Evolutionary conservation across 2,888 invertebrate genomes (phyloP).

Genomic region (Drosophila cracens): DNA sequence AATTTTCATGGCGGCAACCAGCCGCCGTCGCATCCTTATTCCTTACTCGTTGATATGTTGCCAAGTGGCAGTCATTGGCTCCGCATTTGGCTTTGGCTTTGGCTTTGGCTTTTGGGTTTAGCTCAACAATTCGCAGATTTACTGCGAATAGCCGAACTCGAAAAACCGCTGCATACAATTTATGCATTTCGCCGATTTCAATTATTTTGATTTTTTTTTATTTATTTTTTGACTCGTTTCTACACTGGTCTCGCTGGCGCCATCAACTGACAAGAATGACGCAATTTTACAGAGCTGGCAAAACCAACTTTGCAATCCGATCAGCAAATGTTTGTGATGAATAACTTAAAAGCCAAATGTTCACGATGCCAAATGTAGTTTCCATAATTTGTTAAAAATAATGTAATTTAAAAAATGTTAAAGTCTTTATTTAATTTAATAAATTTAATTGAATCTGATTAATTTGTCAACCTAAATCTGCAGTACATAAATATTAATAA

Average conservation of each 20-base stretch:
- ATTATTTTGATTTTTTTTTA: slow-evolving; percentile 19
- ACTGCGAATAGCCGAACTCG: slow-evolving; percentile 55
- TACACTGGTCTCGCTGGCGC: slow-evolving; percentile 56
- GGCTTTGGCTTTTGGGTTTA: slow-evolving; percentile 63
- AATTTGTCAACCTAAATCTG: neutral
- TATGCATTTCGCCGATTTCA: slow-evolving; percentile 64
- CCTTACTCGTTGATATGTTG: slow-evolving; percentile 60
- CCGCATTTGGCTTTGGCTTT: slow-evolving; percentile 50
- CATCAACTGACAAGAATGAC: slow-evolving; percentile 54
- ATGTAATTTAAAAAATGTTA: no score
- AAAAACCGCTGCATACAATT: slow-evolving; percentile 63
- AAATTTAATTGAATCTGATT: neutral
- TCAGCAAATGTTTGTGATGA: slow-evolving; percentile 1
- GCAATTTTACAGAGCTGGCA: slow-evolving; percentile 29
- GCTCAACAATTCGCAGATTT: slow-evolving; percentile 72
- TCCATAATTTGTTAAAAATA: no score
- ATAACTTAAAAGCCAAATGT: neutral
- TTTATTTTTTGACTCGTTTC: neutral
- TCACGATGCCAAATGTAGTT: no score
- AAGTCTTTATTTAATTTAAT: no score
- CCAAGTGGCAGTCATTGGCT: slow-evolving; percentile 78
- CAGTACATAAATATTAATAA: neutral
- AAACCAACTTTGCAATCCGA: neutral
- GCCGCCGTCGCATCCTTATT: slow-evolving; percentile 71
- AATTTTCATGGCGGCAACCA: slow-evolving; percentile 76